Evolutionary conservation across 35 echinoderm and acorn worm genomes (phyloP), one percentile per base, ranked within the genome.

Genomic region (Lytechinus variegatus): DNA sequence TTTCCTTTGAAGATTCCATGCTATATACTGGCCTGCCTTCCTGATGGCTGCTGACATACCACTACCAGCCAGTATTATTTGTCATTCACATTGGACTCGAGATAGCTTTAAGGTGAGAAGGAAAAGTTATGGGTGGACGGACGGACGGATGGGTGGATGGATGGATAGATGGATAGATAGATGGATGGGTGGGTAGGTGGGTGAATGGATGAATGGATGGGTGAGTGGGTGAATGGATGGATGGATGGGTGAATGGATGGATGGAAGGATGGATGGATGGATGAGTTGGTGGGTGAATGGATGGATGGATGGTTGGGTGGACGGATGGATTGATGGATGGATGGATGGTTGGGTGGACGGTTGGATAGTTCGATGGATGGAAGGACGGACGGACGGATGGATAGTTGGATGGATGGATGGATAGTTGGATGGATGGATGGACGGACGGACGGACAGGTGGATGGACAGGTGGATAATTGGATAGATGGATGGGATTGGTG

Each of bases 41-140:
- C 96, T 98, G 4, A 98, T 99, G 94, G 98, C 98, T 91, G 98
- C 98, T 58, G 97, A 91, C 19, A 87, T 97, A 52, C 52, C 95
- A 21, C 98, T 95, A 16, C 98, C 98, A 3, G 61, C 72, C 61
- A 95, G 97, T 33, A 61, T 99, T 28, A 92, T 99, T 4, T 99
- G 98, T 53, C 98, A 99, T 55, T 99, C 98, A n/a, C 98, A 99
- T 94, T 99, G 98, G 98, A 99, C 97, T 1, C 96, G 96, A 72
- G 95, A 98, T 44, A 96, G 91, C 61, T 97, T 95, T 53, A 99
- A 99, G 98, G 98, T 99, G 33, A 95, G 29, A 87, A n/a, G 7
- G 8, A 21, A 19, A 14, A 44, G 33, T 44, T 44, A 71, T 71
- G 12, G 24, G 24, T 21, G 61, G 6, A 66, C 1, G 13, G 12